Conservation (phyloP, 2,113 vertebrate species). For the Anhinga anhinga region DNA sequence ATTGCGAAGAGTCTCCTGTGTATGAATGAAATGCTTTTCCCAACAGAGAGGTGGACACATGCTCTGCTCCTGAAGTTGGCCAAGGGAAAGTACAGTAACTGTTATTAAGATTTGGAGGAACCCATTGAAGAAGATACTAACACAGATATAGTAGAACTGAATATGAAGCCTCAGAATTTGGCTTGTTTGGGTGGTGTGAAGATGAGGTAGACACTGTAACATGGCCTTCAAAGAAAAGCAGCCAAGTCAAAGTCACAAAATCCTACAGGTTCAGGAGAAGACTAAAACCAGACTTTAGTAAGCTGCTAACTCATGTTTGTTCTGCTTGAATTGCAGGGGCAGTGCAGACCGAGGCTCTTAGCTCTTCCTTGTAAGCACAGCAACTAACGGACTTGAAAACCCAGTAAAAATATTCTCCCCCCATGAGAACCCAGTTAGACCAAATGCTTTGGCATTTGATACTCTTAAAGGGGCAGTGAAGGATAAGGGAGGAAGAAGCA, state of each 20-base stretch:
- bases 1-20: background rate
- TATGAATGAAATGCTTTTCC: background rate
- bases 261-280: background rate
- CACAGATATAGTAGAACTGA: background rate
- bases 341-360: background rate
- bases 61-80: background rate
- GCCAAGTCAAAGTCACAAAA: background rate
- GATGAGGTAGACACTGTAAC: background rate
- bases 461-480: background rate
- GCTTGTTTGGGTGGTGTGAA: background rate
- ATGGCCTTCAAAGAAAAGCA: background rate
- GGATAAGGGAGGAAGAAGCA: background rate
- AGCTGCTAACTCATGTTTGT: background rate
- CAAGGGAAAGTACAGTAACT: background rate
- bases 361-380: background rate
- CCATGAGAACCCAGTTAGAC: background rate
- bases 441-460: background rate
- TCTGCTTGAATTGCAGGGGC: background rate
- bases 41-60: background rate
- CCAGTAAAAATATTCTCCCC: background rate
- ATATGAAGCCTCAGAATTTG: background rate
- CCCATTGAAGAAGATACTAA: background rate
- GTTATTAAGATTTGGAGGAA: background rate
- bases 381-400: background rate
- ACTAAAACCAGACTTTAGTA: background rate